Evolutionary conservation across 1,140 invertebrate genomes (phyloP), one percentile per base, ranked within the genome.

Genomic region (Branchinecta lynchi): DNA sequence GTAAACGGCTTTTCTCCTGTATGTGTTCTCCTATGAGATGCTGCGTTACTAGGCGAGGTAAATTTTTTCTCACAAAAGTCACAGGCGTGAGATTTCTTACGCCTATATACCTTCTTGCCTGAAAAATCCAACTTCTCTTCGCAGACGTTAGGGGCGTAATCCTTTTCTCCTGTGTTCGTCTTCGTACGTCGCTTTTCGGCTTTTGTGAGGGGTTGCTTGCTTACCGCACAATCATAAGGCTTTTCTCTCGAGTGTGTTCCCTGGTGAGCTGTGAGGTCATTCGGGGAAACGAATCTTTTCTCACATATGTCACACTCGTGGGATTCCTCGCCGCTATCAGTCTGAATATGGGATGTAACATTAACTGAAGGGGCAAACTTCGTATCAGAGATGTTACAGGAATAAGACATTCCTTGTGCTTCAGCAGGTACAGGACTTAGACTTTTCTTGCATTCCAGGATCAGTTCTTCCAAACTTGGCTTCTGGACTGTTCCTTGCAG

Each of bases 1-100:
- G 84, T 72, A 75, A 85, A 85, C 0, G 79, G 75, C 73, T 84
- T 79, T 8, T 71, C 69, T 9, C 70, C 70, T 10, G 74, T 73
- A 0, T 60, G 51, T 20, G 6, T 60, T 60, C 17, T 60, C 17
- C 17, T 12, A 20, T 60, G 51, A 12, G 12, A 20, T 3, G 17
- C 12, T 3, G 17, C 12, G 17, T 60, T 60, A 15, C 6, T 20
- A 15, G 2, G 12, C 12, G 51, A 60, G 51, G 2, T 20, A 20
- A 60, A 60, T 3, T 20, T 60, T 60, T 60, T 60, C 51, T 60
- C 51, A 60, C 51, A 60, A 15, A 60, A 20, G 1, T 60, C 12
- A 60, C 51, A 60, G 12, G 51, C 51, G 17, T 15, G 6, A 6
- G 51, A 12, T 60, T 6, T 60, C 51, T 60, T 20, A 15, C 51